Conservation (phyloP, 2,113 vertebrate genomes). For the Anthoscopus minutus region DNA sequence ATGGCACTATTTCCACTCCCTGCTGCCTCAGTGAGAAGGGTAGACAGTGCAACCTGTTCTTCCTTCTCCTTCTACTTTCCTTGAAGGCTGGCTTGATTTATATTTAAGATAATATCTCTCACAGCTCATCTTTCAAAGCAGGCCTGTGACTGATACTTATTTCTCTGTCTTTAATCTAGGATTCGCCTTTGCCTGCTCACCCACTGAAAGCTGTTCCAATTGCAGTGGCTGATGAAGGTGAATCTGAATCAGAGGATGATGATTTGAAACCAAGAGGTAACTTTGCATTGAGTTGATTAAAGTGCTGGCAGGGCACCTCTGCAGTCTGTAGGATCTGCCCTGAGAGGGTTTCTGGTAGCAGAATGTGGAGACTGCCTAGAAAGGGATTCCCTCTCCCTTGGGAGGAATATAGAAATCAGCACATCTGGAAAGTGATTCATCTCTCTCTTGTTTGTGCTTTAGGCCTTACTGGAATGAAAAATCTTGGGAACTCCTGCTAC, state of each 20-base stretch:
- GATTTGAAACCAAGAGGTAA: slow-evolving; percentile 95
- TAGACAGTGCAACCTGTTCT: not conserved
- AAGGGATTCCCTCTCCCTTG: not conserved
- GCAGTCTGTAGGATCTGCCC: not conserved
- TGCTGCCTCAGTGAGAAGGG: not conserved
- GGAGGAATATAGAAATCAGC: not conserved
- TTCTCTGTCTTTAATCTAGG: slow-evolving; percentile 65
- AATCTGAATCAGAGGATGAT: slow-evolving; percentile 95
- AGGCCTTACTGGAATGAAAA: slow-evolving; percentile 99
- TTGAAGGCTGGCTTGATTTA: not conserved
- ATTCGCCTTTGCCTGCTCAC: slow-evolving; percentile 67
- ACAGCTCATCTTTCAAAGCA: not conserved
- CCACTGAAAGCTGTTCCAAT: slow-evolving; percentile 89
- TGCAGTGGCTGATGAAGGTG: slow-evolving; percentile 92
- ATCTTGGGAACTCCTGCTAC: slow-evolving; percentile 98
- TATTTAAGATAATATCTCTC: not conserved
- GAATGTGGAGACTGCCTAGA: not conserved
- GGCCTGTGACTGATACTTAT: not conserved
- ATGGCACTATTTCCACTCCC: not conserved
- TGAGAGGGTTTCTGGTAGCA: not conserved
- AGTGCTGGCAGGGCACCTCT: not conserved
- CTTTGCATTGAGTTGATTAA: not conserved
- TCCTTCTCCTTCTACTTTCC: not conserved
- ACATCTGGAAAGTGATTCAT: not conserved
- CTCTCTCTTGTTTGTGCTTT: not conserved